Conservation (phyloP, 2,888 invertebrate genomes). For the Amblyjoppa fuscipennis region DNA sequence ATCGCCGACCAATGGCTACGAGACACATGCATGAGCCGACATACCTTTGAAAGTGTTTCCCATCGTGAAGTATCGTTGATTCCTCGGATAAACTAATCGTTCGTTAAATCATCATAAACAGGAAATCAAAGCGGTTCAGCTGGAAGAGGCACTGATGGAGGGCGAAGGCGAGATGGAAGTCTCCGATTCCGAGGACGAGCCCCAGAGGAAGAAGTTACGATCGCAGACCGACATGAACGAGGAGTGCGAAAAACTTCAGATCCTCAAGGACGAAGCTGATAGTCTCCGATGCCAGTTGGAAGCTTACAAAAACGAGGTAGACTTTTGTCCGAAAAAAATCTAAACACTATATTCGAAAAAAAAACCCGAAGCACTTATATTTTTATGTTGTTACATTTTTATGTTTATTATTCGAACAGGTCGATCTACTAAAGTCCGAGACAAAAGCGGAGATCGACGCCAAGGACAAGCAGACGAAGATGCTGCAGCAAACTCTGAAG, state of each 20-base stretch:
- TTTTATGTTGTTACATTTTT: neutral
- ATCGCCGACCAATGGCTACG: conserved; percentile 25
- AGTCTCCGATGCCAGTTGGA: conserved; percentile 95
- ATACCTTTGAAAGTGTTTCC: conserved; percentile 55
- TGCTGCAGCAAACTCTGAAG: conserved; percentile 89
- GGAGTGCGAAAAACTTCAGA: conserved; percentile 79
- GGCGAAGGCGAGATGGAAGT: conserved; percentile 96
- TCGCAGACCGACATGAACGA: conserved; percentile 77
- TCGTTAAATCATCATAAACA: conserved; percentile 78
- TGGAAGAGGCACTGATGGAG: conserved; percentile 88
- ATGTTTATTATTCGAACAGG: conserved; percentile 79
- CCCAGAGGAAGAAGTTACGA: conserved; percentile 81
- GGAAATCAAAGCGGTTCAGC: conserved; percentile 90
- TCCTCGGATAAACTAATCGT: conserved; percentile 41
- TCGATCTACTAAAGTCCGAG: conserved; percentile 94
- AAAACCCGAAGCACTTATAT: neutral
- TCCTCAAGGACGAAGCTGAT: conserved; percentile 93
- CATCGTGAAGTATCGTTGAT: conserved; percentile 16
- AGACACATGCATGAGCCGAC: conserved; percentile 50
- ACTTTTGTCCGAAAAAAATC: neutral
- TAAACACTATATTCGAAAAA: neutral
- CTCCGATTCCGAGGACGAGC: conserved; percentile 91
- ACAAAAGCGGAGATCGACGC: conserved; percentile 92
- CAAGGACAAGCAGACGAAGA: conserved; percentile 94
- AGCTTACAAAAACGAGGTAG: conserved; percentile 95